A percentile compares a stretch with the other conserved stretches of the same genome.
These are phyloP conservation scores for Anolis sagrei DNA, from an alignment of 2,113 vertebrate species.

Conservation along the genomic window DNA sequence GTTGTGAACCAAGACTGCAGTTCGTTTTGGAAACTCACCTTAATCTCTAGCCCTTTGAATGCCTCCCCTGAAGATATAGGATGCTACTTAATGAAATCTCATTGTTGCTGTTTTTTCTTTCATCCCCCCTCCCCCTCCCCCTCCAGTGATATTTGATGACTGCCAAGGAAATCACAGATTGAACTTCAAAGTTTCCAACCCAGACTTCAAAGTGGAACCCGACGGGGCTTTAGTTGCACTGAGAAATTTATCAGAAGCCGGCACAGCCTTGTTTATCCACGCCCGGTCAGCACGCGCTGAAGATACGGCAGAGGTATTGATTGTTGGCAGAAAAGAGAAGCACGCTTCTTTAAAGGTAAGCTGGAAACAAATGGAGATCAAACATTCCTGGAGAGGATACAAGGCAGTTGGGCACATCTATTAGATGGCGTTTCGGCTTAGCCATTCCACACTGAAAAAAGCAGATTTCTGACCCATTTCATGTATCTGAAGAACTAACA, in stretches of 20 bases:
- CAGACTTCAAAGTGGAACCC: conserved; percentile 84
- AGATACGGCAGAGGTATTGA: conserved; percentile 87
- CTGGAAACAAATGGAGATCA: not conserved
- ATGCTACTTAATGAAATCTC: not conserved
- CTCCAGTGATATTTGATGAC: conserved; percentile 90
- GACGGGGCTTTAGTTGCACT: conserved; percentile 81
- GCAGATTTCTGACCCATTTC: not conserved
- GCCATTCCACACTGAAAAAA: not conserved
- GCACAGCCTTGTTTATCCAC: conserved; percentile 83
- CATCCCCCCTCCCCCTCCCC: not conserved
- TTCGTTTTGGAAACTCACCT: not conserved
- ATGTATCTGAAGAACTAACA: not conserved
- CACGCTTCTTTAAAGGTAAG: conserved; percentile 83
- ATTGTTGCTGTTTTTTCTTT: not conserved
- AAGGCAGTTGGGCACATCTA: not conserved
- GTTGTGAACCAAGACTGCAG: not conserved
- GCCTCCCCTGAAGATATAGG: fast-evolving
- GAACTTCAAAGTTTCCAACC: conserved; percentile 88
- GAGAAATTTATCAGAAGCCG: conserved; percentile 76
- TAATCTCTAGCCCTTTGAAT: no score
- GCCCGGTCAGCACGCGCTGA: conserved; percentile 81
- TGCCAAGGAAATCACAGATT: conserved; percentile 88
- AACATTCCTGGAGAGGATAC: not conserved
- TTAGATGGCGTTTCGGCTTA: not conserved
- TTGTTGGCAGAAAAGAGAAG: conserved; percentile 75